Evolutionary conservation across 2,888 invertebrate genomes (phyloP), one percentile per base, ranked within the genome.

Genomic region (Paralinhomoeus sp.): DNA sequence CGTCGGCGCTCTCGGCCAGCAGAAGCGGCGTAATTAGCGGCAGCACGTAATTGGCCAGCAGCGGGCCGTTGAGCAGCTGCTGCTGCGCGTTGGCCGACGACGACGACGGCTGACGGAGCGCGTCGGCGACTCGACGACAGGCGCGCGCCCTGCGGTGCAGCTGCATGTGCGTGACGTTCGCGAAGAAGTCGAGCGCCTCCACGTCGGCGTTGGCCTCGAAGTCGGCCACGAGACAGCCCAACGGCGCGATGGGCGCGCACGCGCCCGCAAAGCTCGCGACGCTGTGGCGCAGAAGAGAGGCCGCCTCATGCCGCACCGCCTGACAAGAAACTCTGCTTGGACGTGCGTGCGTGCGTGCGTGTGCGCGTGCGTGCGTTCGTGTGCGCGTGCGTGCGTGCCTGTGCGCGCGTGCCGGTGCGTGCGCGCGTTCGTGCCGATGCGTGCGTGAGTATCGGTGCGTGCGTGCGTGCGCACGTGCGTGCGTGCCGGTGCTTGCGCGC

Each of bases 131-230:
- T 50, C 78, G 78, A 18, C 77, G 63, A 39, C 91, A 62, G 0
- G 85, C 89, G 55, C 81, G 72, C 0, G 78, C 77, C 57, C 81
- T 76, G 47, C 85, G 72, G 61, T 87, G 83, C 45, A 77, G 67
- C 68, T 91, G 69, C 40, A 71, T 65, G 51, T 93, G 89, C 24
- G 75, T 74, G 57, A 87, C 75, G 61, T 89, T 91, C 57, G 83
- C 81, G 61, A 87, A 91, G 71, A 93, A 87, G 64, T 93, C 89
- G 0, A 79, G 76, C 63, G 91, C 87, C 12, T 71, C 62, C 61
- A 91, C 84, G 40, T 54, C 54, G 22, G 7, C 24, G 12, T 54
- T 54, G n/a, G 48, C 47, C 24, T 57, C 53, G 5, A 15, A 12
- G 22, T 18, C 13, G 12, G 24, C 17, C 12, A 7, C 42, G 9